Conservation (phyloP, 2,888 invertebrate species). For the Darwinula stevensoni region DNA sequence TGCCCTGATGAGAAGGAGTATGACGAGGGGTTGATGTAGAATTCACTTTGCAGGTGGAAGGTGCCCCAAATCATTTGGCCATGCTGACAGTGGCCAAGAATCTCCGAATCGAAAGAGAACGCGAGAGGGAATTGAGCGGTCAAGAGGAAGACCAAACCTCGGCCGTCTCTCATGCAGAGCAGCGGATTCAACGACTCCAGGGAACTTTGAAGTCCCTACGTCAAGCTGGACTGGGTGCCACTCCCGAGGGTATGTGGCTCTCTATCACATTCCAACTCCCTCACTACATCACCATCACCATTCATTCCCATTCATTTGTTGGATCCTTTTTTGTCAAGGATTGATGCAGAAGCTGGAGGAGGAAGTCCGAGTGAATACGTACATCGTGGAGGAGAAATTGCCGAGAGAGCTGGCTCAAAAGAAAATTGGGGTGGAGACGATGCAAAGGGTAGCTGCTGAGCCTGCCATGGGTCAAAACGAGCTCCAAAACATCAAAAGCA, state of each 20-base stretch:
- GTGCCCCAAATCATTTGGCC: constrained; percentile 30
- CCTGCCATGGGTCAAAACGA: constrained; percentile 33
- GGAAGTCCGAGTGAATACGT: constrained; percentile 39
- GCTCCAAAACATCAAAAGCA: constrained; percentile 15
- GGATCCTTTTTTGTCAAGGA: too few relatives aligned
- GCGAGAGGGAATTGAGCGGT: constrained; percentile 23
- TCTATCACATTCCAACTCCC: too few relatives aligned
- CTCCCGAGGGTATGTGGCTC: constrained; percentile 23
- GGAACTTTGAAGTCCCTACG: constrained; percentile 30
- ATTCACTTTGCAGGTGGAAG: too few relatives aligned
- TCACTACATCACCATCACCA: too few relatives aligned
- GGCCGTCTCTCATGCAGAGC: constrained; percentile 21
- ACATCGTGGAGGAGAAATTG: constrained; percentile 44
- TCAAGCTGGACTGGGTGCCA: constrained; percentile 24
- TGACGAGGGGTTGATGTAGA: too few relatives aligned
- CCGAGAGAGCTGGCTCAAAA: constrained; percentile 34
- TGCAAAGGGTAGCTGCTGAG: constrained; percentile 33
- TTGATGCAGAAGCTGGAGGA: constrained; percentile 40
- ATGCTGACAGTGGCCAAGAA: constrained; percentile 26
- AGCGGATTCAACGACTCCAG: constrained; percentile 27
- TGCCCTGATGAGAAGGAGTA: too few relatives aligned
- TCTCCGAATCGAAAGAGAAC: constrained; percentile 25
- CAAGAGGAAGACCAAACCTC: constrained; percentile 27
- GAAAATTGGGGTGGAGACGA: constrained; percentile 32
- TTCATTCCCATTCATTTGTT: too few relatives aligned